Percentiles rank a stretch among this genome's conserved stretches.
phyloP scores from a whole-genome alignment of 2,888 invertebrate genomes.

The Temnothorax unifasciatus region DNA sequence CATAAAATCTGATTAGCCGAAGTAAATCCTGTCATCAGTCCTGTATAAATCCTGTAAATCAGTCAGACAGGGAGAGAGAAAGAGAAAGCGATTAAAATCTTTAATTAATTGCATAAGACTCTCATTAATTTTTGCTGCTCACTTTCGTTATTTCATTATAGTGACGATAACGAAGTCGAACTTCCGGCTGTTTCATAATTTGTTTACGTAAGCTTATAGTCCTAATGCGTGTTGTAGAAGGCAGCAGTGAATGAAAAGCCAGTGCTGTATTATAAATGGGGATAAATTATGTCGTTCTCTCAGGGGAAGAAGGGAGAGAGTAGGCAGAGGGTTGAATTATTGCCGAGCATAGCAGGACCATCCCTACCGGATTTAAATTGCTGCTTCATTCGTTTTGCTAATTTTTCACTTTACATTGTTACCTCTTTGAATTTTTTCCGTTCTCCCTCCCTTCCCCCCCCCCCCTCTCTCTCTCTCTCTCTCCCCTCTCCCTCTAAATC shows the following conservation, averaged over 20 bases:
- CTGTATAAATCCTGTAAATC: neutral
- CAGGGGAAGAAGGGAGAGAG: conserved; percentile 53
- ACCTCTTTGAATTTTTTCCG: conserved; percentile 19
- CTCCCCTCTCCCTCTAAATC: neutral
- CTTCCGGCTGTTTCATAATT: conserved; percentile 40
- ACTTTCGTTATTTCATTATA: conserved; percentile 15
- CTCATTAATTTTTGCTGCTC: conserved; percentile 29
- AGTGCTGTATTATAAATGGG: conserved; percentile 81
- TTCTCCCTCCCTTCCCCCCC: neutral
- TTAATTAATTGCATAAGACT: conserved; percentile 20
- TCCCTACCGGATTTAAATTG: conserved; percentile 59
- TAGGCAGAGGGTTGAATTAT: conserved; percentile 73
- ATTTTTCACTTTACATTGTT: conserved; percentile 72
- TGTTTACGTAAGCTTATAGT: conserved; percentile 50
- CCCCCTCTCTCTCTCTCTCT: no score
- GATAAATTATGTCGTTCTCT: conserved; percentile 80
- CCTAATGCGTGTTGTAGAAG: conserved; percentile 60
- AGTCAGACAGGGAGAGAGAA: neutral
- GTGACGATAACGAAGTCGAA: conserved; percentile 21
- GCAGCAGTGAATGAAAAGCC: conserved; percentile 79
- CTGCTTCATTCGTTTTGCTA: conserved; percentile 69
- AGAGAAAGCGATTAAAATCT: conserved; percentile 8
- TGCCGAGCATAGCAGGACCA: conserved; percentile 56
- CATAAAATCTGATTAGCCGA: neutral
- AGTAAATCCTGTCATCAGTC: neutral